Conservation (phyloP, 2,888 invertebrate genomes). For the Dorcus parallelipipedus region DNA sequence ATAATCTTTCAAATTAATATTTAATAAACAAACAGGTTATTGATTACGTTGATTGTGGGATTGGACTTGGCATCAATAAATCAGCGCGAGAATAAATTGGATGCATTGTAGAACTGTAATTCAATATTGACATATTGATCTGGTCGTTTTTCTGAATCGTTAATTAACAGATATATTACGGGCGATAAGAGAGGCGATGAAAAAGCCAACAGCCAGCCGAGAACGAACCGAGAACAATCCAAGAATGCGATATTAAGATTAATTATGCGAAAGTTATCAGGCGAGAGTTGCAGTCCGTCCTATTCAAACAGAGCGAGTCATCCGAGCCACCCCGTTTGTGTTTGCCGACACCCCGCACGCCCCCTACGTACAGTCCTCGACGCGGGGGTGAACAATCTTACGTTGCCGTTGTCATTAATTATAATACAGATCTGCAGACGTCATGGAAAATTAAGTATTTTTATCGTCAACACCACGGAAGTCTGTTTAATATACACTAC, state of each 20-base stretch:
- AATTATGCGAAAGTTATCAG: slow-evolving; percentile 37
- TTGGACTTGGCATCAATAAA: slow-evolving; percentile 16
- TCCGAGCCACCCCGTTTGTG: slow-evolving; percentile 27
- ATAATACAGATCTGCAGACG: slow-evolving; percentile 40
- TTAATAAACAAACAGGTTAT: slow-evolving; percentile 26
- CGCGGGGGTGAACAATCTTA: slow-evolving; percentile 11
- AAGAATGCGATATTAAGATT: slow-evolving; percentile 50
- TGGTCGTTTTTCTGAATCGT: slow-evolving; percentile 24
- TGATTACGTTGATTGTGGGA: slow-evolving; percentile 17
- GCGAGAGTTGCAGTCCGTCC: slow-evolving; percentile 39
- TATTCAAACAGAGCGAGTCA: slow-evolving; percentile 48
- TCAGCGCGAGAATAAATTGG: slow-evolving; percentile 24
- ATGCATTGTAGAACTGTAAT: slow-evolving; percentile 29
- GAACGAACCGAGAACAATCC: slow-evolving; percentile 34
- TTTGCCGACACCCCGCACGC: slow-evolving; percentile 14
- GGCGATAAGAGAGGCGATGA: slow-evolving; percentile 27
- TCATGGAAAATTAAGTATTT: slow-evolving; percentile 36
- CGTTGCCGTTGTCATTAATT: slow-evolving; percentile 37
- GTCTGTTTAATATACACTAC: too few species aligned
- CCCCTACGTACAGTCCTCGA: slow-evolving; percentile 6
- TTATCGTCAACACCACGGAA: slow-evolving; percentile 14
- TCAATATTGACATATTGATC: slow-evolving; percentile 34
- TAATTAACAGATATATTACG: slow-evolving; percentile 36
- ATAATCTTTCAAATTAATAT: slow-evolving; percentile 17
- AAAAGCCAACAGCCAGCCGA: slow-evolving; percentile 10